These are phyloP conservation scores for Heliconius melpomene DNA, from an alignment of 1,140 invertebrate genomes.

Conservation along the genomic window DNA sequence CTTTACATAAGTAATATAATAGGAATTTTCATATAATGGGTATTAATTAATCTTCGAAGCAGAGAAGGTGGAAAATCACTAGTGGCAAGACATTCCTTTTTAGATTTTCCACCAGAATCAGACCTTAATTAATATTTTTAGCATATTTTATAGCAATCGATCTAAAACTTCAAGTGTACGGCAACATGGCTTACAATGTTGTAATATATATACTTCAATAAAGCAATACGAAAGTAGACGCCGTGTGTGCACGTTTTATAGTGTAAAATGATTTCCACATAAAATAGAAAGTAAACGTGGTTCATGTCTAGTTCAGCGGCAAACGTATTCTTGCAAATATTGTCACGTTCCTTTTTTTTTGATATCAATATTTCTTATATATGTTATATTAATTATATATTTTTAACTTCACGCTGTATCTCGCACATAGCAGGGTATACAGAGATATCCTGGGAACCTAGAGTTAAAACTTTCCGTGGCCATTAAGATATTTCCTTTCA, in stretches of 20 bases:
- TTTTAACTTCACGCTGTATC: neutral
- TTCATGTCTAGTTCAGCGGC: slow-evolving; percentile 11
- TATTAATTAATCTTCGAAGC: no score
- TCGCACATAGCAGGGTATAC: no score
- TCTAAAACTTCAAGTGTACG: neutral
- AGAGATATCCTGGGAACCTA: no score
- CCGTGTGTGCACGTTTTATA: slow-evolving; percentile 10
- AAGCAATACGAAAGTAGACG: neutral
- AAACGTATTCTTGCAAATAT: slow-evolving; percentile 8
- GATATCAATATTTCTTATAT: neutral
- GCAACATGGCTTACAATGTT: neutral
- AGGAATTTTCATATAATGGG: neutral
- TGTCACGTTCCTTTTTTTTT: neutral
- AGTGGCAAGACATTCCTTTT: no score
- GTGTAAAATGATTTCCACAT: slow-evolving; percentile 6
- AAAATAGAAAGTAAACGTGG: slow-evolving; percentile 15
- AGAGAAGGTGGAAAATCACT: no score
- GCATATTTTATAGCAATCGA: no score
- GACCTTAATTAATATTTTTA: no score
- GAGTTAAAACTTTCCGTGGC: no score
- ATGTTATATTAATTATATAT: neutral
- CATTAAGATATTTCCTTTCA: no score
- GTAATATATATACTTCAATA: neutral
- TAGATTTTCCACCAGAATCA: no score
- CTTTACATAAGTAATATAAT: neutral